Conservation (phyloP, 2,113 vertebrate genomes). For the Machaerirhynchus nigripectus region DNA sequence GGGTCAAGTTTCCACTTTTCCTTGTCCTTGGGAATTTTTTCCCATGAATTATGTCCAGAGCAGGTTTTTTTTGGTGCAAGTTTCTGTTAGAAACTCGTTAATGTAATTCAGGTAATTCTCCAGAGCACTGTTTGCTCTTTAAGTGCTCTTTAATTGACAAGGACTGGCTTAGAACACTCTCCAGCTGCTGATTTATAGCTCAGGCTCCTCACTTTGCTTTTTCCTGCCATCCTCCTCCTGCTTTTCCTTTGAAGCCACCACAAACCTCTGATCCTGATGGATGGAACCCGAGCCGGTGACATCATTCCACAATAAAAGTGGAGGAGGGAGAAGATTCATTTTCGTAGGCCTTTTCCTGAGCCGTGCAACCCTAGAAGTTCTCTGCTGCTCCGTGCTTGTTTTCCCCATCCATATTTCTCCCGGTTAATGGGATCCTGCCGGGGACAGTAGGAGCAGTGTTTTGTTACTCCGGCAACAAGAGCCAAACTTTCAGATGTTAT, state of each 20-base stretch:
- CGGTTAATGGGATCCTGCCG: neutral
- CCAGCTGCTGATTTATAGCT: neutral
- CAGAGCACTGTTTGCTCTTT: neutral
- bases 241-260: neutral
- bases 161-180: neutral
- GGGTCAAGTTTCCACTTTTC: neutral
- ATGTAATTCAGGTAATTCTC: neutral
- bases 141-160: neutral
- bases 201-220: neutral
- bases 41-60: neutral
- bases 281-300: neutral
- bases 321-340: neutral
- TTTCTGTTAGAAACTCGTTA: neutral
- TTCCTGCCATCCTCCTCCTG: neutral
- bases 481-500: conserved; percentile 53
- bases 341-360: neutral
- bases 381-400: neutral
- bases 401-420: neutral
- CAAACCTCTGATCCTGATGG: neutral
- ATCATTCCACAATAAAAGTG: neutral
- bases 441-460: conserved; percentile 53
- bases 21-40: neutral
- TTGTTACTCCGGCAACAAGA: conserved; percentile 55
- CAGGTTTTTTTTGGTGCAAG: neutral
- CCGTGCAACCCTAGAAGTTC: neutral